A percentile compares a stretch with the other conserved stretches of the same genome.
phyloP scores from a whole-genome alignment of 2,113 vertebrate species.

The Scophthalmus maximus region DNA sequence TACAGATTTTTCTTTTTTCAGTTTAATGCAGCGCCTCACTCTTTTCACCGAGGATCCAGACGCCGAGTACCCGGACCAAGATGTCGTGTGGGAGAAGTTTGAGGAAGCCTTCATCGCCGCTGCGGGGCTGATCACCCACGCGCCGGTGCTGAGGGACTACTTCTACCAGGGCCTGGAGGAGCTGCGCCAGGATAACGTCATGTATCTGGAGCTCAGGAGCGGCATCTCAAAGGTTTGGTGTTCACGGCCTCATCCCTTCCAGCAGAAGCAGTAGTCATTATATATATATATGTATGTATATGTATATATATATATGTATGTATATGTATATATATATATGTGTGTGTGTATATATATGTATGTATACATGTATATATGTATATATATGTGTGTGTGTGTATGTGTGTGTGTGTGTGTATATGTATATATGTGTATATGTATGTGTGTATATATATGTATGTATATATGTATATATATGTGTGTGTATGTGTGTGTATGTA shows the following conservation, averaged over 20 bases:
- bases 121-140: conserved; percentile 86
- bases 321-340: no score
- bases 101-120: conserved; percentile 83
- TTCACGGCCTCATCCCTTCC: background rate
- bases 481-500: no score
- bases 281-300: no score
- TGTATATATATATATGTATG: no score
- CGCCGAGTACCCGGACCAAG: conserved; percentile 82
- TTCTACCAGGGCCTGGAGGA: conserved; percentile 86
- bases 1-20: conserved; percentile 62
- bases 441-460: no score
- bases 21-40: conserved; percentile 89
- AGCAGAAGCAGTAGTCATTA: no score
- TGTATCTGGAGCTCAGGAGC: conserved; percentile 89
- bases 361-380: no score
- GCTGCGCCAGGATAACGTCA: conserved; percentile 87
- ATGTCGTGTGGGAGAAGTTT: conserved; percentile 87
- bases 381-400: no score
- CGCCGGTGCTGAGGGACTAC: conserved; percentile 90
- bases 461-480: no score
- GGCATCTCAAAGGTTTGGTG: conserved; percentile 82
- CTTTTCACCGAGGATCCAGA: conserved; percentile 88
- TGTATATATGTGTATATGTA: no score
- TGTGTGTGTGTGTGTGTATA: no score
- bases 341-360: no score